Conservation (phyloP, 2,113 vertebrate genomes). For the Ailurus styani region DNA sequence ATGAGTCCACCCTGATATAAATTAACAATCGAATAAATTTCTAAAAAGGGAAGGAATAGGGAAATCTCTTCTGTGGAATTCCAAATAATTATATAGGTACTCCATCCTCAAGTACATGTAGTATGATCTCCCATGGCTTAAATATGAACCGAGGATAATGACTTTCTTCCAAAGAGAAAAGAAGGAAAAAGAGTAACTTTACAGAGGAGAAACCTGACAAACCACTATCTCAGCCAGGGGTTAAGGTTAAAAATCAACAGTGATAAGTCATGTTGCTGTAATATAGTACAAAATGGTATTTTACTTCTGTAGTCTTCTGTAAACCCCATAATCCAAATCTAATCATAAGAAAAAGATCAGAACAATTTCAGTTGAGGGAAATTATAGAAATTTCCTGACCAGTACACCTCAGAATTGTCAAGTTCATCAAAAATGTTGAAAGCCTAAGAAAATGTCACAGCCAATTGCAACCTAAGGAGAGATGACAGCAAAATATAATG, state of each 20-base stretch:
- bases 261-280: neutral
- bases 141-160: neutral
- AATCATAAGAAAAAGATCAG: neutral
- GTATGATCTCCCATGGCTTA: neutral
- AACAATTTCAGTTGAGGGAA: neutral
- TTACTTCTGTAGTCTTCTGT: neutral
- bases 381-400: neutral
- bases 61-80: neutral
- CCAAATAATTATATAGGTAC: neutral
- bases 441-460: neutral
- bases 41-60: neutral
- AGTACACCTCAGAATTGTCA: neutral
- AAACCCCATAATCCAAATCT: neutral
- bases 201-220: neutral
- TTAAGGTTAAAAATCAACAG: neutral
- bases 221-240: neutral
- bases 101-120: neutral
- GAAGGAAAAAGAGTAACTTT: neutral
- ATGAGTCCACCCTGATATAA: neutral
- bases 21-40: neutral
- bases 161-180: neutral
- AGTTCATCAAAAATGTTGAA: neutral
- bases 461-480: neutral
- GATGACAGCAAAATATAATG: neutral
- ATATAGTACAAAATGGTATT: neutral